Conservation (phyloP, 2,797 vertebrate genomes). For the Gallinago stenura region DNA sequence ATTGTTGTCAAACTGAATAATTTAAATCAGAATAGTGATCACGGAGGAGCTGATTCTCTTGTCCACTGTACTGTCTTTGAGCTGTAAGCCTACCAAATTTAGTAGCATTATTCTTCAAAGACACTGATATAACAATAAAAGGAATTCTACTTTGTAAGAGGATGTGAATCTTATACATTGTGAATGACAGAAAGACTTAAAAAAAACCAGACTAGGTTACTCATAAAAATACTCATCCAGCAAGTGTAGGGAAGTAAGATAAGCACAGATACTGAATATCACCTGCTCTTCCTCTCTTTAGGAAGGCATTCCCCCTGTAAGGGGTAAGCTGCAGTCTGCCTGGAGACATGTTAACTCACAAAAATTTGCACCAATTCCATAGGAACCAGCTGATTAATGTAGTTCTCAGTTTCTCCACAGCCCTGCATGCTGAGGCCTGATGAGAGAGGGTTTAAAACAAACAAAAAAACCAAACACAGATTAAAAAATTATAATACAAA, state of each 20-base stretch:
- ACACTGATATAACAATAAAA: neutral
- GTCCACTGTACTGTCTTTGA: constrained; percentile 17
- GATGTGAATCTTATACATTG: neutral
- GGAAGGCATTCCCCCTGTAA: neutral
- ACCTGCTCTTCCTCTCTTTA: neutral
- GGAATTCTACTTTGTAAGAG: constrained; percentile 15
- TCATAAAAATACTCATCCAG: neutral
- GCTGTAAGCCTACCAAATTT: neutral
- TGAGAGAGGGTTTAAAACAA: neutral
- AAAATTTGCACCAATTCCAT: neutral
- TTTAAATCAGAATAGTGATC: constrained; percentile 52
- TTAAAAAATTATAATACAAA: neutral
- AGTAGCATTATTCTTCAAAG: constrained; percentile 1
- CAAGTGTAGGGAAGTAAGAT: neutral
- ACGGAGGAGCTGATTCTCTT: neutral
- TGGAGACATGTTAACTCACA: neutral
- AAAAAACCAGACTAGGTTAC: neutral
- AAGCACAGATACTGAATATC: neutral
- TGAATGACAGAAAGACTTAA: constrained; percentile 1
- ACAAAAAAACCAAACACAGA: neutral
- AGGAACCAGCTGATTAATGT: neutral
- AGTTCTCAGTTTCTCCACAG: neutral
- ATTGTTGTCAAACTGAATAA: constrained; percentile 67
- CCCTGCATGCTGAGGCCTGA: neutral
- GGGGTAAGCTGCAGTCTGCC: neutral